A percentile compares a stretch with the other conserved stretches of the same genome.
phyloP scores from a whole-genome alignment of 2,888 invertebrate species.

The Tenthredo livida region DNA sequence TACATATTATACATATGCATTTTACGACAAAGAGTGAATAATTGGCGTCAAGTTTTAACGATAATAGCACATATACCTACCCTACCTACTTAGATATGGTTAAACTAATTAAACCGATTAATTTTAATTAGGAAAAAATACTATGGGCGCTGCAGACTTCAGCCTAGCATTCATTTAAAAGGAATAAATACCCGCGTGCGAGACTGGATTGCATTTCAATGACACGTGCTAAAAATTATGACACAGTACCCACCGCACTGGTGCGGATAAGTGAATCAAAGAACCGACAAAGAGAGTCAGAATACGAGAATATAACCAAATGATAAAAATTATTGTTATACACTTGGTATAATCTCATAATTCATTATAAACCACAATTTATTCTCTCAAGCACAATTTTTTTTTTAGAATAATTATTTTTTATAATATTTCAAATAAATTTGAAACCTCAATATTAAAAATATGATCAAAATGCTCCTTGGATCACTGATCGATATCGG shows the following conservation, averaged over 20 bases:
- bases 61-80: background rate
- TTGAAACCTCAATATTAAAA: too few relatives aligned
- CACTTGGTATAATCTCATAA: background rate
- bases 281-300: constrained; percentile 9
- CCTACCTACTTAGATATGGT: background rate
- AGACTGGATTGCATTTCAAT: background rate
- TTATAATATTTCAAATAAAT: too few relatives aligned
- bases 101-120: background rate
- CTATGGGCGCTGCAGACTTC: background rate
- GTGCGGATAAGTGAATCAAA: background rate
- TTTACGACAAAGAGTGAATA: background rate
- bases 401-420: too few relatives aligned
- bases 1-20: too few relatives aligned
- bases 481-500: too few relatives aligned
- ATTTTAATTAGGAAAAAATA: constrained; percentile 4
- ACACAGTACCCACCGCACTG: background rate
- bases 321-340: background rate
- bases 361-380: background rate
- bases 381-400: too few relatives aligned
- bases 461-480: too few relatives aligned
- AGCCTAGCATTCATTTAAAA: background rate
- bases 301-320: background rate
- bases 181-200: background rate
- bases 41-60: background rate
- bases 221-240: constrained; percentile 16